Base-by-base conservation (phyloP, 1,140 invertebrate genomes). In the Zaprionus ghesquierei region DNA sequence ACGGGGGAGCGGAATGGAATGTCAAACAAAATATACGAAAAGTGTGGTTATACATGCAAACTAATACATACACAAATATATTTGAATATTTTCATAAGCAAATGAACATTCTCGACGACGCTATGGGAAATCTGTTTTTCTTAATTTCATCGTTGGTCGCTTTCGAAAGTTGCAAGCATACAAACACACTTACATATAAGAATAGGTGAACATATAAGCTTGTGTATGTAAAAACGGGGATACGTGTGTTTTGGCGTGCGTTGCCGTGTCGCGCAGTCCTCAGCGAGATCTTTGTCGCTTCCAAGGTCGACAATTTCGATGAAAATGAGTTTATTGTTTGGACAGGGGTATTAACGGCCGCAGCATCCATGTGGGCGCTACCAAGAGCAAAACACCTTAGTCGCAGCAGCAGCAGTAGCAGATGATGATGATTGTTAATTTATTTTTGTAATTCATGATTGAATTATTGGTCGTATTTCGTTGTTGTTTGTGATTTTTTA, bases 361-460 rank as follows among this genome's bases (percentile, higher is more conserved):
- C 22, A 58, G 53, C 44, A 62, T 68, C 46, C 61, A 86, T 86
- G 84, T 82, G 79, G 84, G 79, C 69, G 84, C 66, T 76, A 59
- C 69, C 65, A 61, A 49, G 20, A 75, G 22, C 53, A 70, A 79
- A 82, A 73, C 81, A 85, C 81, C 81, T 85, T 59, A 73, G 50
- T 58, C 50, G 22, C 65, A 62, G 31, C 22, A 18, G 56, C 18
- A 33, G 5, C 18, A 25, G 18, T 18, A 35, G 5, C 49, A 18
- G 22, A 23, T 53, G 56, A n/a, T 46, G 80, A 87, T 86, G 82
- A 86, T 86, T 86, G 68, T 76, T 63, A 70, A 76, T 87, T 86
- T 86, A 86, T 86, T 86, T 86, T 86, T 63, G 84, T 79, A 87
- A 87, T 87, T 86, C 79, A 87, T 89, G 84, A 86, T 78, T 84